phyloP scores from a whole-genome alignment of 2,113 vertebrate species.

The Vulpes lagopus region DNA sequence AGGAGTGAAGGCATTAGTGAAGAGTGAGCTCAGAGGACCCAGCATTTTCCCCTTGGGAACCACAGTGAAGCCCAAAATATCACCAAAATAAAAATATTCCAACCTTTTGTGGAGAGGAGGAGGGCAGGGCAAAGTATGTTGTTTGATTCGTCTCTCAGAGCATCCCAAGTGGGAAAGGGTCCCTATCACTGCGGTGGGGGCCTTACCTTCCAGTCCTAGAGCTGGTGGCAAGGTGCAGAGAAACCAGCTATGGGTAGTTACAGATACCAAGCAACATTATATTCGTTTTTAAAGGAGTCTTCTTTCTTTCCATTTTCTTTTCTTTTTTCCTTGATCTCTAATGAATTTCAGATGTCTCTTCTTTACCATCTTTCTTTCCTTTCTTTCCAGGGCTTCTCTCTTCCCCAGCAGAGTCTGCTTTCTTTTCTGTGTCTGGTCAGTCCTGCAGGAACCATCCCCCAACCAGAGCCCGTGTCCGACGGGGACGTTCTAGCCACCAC shows the following conservation, averaged over 20 bases:
- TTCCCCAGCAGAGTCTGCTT: neutral
- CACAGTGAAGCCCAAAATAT: neutral
- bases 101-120: neutral
- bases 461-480: neutral
- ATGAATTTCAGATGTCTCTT: neutral
- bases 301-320: neutral
- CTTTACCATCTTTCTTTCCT: neutral
- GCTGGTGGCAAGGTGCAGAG: neutral
- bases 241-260: neutral
- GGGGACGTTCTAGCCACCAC: neutral
- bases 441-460: neutral
- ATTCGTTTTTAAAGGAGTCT: neutral
- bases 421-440: slow-evolving; percentile 6
- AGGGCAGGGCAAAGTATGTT: neutral
- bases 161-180: neutral
- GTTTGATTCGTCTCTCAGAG: neutral
- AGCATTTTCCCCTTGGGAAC: neutral
- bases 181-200: neutral
- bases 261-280: neutral
- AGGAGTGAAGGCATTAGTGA: neutral
- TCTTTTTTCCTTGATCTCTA: neutral
- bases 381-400: neutral
- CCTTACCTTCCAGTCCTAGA: neutral
- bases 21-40: neutral
- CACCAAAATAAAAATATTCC: neutral